These are phyloP conservation scores for Troilus luridus DNA, from an alignment of 2,888 invertebrate genomes.

Conservation along the genomic window DNA sequence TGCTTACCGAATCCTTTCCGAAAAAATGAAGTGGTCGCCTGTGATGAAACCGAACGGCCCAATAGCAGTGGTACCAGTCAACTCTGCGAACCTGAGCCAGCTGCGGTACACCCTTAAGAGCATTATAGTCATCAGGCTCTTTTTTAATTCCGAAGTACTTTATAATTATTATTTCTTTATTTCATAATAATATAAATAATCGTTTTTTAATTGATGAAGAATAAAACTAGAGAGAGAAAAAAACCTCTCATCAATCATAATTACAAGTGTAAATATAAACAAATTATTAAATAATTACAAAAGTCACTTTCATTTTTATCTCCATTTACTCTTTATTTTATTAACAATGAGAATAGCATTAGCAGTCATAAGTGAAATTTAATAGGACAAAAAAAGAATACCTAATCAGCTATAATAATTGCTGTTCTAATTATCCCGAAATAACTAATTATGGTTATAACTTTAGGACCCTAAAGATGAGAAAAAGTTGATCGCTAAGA, in stretches of 20 bases:
- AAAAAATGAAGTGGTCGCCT: conserved; percentile 53
- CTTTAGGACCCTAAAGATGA: neutral
- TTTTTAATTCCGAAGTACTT: conserved; percentile 52
- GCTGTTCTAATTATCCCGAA: neutral
- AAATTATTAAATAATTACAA: no score
- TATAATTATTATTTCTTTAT: neutral
- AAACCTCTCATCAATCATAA: no score
- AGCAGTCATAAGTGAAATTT: no score
- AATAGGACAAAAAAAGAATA: no score
- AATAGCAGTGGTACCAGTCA: conserved; percentile 54
- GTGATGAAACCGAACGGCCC: conserved; percentile 59
- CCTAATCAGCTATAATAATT: no score
- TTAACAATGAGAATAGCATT: no score
- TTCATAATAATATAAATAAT: neutral
- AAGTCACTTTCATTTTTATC: no score
- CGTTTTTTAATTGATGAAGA: no score
- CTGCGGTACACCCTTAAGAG: conserved; percentile 62
- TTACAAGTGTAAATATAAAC: no score
- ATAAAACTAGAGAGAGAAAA: no score
- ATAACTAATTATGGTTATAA: neutral
- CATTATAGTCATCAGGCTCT: conserved; percentile 60
- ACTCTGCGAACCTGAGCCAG: conserved; percentile 24
- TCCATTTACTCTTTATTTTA: no score
- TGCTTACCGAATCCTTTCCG: conserved; percentile 30
- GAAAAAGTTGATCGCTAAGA: conserved; percentile 60